Percentiles rank a stretch among this genome's conserved stretches.
Evolutionary conservation across 2,113 vertebrate species (phyloP).

Genomic region (Callocephalon fimbriatum): DNA sequence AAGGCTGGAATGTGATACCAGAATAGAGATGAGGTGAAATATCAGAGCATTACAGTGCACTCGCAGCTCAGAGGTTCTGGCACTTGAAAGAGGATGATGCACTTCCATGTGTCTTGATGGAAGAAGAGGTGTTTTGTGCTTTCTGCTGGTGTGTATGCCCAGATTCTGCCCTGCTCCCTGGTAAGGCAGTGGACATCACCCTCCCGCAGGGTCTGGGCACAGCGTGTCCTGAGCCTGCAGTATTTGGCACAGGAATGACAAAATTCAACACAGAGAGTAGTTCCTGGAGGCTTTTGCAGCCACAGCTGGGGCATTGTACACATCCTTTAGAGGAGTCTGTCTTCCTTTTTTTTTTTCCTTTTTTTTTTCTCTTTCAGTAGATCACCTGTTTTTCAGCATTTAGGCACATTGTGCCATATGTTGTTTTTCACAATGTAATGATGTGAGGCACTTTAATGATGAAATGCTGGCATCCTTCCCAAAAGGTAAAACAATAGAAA

Average conservation of each 20-base stretch:
- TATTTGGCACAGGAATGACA: neutral
- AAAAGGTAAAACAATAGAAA: neutral
- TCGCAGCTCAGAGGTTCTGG: rapidly evolving
- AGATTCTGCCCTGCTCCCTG: neutral
- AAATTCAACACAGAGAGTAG: neutral
- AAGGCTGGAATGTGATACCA: rapidly evolving
- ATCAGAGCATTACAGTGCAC: rapidly evolving
- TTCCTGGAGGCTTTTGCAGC: neutral
- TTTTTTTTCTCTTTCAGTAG: neutral
- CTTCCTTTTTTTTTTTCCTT: neutral
- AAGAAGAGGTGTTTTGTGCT: neutral
- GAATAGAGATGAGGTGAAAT: rapidly evolving
- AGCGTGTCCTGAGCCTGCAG: rapidly evolving
- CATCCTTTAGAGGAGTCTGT: neutral
- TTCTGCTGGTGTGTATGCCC: neutral
- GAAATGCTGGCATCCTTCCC: slow-evolving; percentile 61
- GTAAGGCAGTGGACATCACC: neutral
- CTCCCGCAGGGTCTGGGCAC: rapidly evolving
- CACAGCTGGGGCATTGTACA: neutral
- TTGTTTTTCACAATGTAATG: slow-evolving; percentile 54
- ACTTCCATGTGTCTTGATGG: rapidly evolving
- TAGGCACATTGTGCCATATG: slow-evolving; percentile 56
- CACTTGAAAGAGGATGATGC: rapidly evolving
- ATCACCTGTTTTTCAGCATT: slow-evolving; percentile 24
- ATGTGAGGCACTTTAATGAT: slow-evolving; percentile 34